Base-by-base conservation (phyloP, 2,797 vertebrate genomes). In the Argyrosomus regius region DNA sequence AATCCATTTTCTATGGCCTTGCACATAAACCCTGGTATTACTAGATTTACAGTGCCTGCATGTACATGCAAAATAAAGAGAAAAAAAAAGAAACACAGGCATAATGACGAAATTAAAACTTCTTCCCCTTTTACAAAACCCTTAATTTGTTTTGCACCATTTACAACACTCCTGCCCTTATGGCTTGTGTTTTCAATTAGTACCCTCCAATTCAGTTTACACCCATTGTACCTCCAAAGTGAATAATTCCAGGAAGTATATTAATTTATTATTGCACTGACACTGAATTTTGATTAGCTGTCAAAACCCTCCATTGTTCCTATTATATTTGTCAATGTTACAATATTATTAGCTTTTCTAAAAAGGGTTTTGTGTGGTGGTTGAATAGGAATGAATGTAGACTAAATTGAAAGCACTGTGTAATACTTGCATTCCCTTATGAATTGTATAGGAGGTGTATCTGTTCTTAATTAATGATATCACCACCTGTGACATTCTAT, bases 1-100 rank as follows among this genome's bases (percentile, higher is more conserved):
- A 94, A 94, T 94, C 91, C 92, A 93, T 95, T 95, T 93, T 90
- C 80, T 87, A 74, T 89, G 84, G 93, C 91, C 89, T 82, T 82
- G 89, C 86, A 81, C 87, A 89, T 91, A 94, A 94, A 93, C 83
- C 91, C 78, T 84, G 82, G 87, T 87, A 91, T 92, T 91, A 92
- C 88, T 85, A 91, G 89, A 89, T 89, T 88, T 88, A 87, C 78
- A 81, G 86, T 83, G 82, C 62, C 87, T 87, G 75, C 67, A 84
- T 91, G 75, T 86, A 77, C 80, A 78, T 72, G 59, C 74, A 67
- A 76, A 77, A 72, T 57, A 78, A 83, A 73, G 20, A 57, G 17
- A 6, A 54, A 62, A 62, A 78, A 35, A 64, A 45, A 69, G 62
- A 68, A 49, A 72, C 45, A 83, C 58, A 67, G 49, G 35, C 66